These are phyloP conservation scores for Xenopus tropicalis DNA, from an alignment of 2,113 vertebrate genomes.

Conservation along the genomic window UCB_Xtro_10.0 CM004452.2:43076001-43076500, in stretches of 20 bases:
- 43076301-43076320: conserved; percentile 78
- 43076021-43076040: no score
- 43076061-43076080: conserved; percentile 82
- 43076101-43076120: conserved; percentile 89
- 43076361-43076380: conserved; percentile 85
- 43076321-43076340: conserved; percentile 78
- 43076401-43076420: conserved; percentile 79
- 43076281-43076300: conserved; percentile 83
- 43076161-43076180: conserved; percentile 90
- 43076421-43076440: conserved; percentile 89
- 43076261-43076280: conserved; percentile 78
- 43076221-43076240: conserved; percentile 74
- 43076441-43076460: conserved; percentile 82
- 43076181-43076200: conserved; percentile 73
- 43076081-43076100: conserved; percentile 76
- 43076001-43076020: no score
- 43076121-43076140: conserved; percentile 84
- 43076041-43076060: background rate
- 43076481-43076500: background rate
- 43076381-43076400: conserved; percentile 82
- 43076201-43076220: conserved; percentile 82
- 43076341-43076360: conserved; percentile 86
- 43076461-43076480: background rate
- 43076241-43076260: conserved; percentile 83
- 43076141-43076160: conserved; percentile 87